These are phyloP conservation scores for Paedocypris micromegethes DNA, from an alignment of 2,797 vertebrate species.

Conservation along the genomic window DNA sequence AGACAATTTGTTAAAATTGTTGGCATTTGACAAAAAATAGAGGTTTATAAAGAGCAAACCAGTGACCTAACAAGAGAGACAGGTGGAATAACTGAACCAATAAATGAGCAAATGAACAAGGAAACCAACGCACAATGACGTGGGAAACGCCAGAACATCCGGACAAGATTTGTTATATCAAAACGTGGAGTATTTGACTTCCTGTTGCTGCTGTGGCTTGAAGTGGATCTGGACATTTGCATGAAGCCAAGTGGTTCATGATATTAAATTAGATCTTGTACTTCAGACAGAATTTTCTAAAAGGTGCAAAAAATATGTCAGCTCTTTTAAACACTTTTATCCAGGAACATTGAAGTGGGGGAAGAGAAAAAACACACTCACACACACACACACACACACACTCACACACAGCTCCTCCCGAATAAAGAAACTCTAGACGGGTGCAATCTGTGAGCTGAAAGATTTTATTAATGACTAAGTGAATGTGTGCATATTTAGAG, in stretches of 20 bases:
- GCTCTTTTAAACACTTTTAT: neutral
- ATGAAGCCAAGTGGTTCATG: slow-evolving; percentile 1
- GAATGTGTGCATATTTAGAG: slow-evolving; percentile 13
- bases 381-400: no score
- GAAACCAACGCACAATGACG: no score
- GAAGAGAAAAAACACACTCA: neutral
- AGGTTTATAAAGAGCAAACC: no score
- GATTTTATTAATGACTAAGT: slow-evolving; percentile 23
- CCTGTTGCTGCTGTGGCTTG: slow-evolving; percentile 8
- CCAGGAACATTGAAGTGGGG: neutral
- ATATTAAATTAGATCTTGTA: neutral
- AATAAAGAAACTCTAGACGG: slow-evolving; percentile 12
- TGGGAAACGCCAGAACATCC: no score
- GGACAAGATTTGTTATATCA: no score
- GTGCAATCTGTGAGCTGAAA: slow-evolving; percentile 4
- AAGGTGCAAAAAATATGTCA: neutral
- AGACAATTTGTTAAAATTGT: no score
- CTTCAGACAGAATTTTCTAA: slow-evolving; percentile 1
- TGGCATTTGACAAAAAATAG: no score
- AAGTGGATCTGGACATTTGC: neutral
- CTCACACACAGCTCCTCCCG: neutral
- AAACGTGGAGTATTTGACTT: no score
- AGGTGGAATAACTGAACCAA: no score
- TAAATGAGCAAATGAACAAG: no score
- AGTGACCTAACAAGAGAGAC: no score